phyloP scores from a whole-genome alignment of 2,888 invertebrate genomes.

The Petrolisthes manimaculis region DNA sequence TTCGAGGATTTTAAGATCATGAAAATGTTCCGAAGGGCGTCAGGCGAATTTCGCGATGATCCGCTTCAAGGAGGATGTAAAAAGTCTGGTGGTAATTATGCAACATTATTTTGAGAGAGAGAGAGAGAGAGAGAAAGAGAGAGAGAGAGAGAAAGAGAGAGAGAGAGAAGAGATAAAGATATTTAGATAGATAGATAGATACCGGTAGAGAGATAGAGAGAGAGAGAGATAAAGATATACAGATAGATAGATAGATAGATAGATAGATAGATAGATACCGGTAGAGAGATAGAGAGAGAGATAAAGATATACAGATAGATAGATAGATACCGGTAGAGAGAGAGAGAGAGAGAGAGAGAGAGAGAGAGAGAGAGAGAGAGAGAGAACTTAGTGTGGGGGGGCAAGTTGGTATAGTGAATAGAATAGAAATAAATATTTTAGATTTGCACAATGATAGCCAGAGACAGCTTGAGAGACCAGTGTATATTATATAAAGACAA shows the following conservation, averaged over 20 bases:
- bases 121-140: conserved; percentile 12
- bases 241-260: too few relatives aligned
- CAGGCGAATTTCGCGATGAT: conserved; percentile 14
- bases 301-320: not conserved
- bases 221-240: too few relatives aligned
- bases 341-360: conserved; percentile 26
- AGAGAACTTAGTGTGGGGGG: not conserved
- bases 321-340: not conserved
- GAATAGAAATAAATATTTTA: too few relatives aligned
- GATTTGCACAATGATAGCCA: too few relatives aligned
- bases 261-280: too few relatives aligned
- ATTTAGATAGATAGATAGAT: too few relatives aligned
- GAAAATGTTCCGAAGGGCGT: conserved; percentile 7
- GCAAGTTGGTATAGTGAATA: too few relatives aligned
- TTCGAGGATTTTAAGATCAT: conserved; percentile 16
- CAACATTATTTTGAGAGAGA: not conserved
- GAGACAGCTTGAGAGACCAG: too few relatives aligned
- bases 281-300: too few relatives aligned
- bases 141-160: conserved; percentile 30
- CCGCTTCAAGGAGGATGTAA: conserved; percentile 2
- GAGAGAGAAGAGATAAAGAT: conserved; percentile 27
- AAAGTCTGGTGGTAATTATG: conserved; percentile 5
- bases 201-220: conserved; percentile 25
- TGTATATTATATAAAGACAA: too few relatives aligned
- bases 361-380: conserved; percentile 26